Percentiles rank a stretch among this genome's conserved stretches.
These are phyloP conservation scores for Eupithecia dodoneata DNA, from an alignment of 2,888 invertebrate species.

Conservation along the genomic window DNA sequence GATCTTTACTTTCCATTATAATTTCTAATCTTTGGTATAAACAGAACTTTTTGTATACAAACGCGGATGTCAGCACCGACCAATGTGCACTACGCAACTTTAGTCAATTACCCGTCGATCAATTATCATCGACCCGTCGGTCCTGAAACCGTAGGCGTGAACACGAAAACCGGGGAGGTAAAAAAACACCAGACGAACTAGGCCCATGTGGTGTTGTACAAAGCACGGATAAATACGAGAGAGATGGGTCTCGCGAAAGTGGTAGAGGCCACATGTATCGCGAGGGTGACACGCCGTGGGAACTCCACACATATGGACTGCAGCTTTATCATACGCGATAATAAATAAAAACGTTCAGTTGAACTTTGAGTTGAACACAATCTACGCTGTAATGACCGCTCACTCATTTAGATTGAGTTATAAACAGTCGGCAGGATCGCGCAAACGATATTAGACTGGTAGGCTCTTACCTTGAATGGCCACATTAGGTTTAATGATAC, in stretches of 20 bases:
- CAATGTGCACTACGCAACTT: slow-evolving; percentile 61
- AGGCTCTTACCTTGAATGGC: slow-evolving; percentile 43
- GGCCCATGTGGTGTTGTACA: slow-evolving; percentile 51
- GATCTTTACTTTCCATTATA: too few species aligned
- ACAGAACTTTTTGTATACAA: slow-evolving; percentile 39
- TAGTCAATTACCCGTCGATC: slow-evolving; percentile 78
- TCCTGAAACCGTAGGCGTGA: slow-evolving; percentile 78
- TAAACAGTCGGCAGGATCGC: slow-evolving; percentile 48
- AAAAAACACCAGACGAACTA: slow-evolving; percentile 56
- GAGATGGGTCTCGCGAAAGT: slow-evolving; percentile 59
- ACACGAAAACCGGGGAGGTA: slow-evolving; percentile 77
- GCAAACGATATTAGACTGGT: slow-evolving; percentile 44
- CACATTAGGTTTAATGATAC: slow-evolving; percentile 44
- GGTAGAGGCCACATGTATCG: slow-evolving; percentile 70
- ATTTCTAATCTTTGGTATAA: neutral
- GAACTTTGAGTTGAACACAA: slow-evolving; percentile 62
- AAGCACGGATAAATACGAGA: slow-evolving; percentile 43
- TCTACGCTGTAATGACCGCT: slow-evolving; percentile 65
- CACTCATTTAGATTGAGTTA: slow-evolving; percentile 66
- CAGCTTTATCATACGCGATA: slow-evolving; percentile 77
- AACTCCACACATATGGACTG: slow-evolving; percentile 79
- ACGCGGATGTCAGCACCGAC: slow-evolving; percentile 34
- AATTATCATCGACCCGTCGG: slow-evolving; percentile 70
- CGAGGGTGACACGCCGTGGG: slow-evolving; percentile 62
- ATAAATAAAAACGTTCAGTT: slow-evolving; percentile 70